Conservation (phyloP, 2,113 vertebrate genomes). For the Neodon shergylaensis region DNA sequence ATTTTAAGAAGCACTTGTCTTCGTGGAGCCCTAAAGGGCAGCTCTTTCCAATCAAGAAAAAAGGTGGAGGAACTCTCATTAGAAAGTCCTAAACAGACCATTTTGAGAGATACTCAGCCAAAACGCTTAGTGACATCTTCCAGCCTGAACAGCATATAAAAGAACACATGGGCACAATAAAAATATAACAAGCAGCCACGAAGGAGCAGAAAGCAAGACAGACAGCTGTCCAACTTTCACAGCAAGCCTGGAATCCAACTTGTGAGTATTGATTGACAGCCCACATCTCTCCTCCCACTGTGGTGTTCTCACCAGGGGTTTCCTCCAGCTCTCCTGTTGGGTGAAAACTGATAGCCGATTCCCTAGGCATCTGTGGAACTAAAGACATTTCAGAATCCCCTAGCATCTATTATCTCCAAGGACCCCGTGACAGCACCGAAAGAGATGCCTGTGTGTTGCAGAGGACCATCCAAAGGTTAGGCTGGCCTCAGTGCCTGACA, state of each 20-base stretch:
- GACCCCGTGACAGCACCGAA: neutral
- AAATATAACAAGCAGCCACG: constrained; percentile 57
- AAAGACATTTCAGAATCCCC: neutral
- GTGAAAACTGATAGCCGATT: neutral
- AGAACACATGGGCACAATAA: constrained; percentile 60
- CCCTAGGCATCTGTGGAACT: neutral
- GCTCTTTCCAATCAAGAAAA: constrained; percentile 43
- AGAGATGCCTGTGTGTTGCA: neutral
- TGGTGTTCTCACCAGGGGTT: neutral
- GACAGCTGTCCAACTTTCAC: constrained; percentile 58
- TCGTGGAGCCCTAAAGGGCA: neutral
- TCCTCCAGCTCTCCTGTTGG: neutral
- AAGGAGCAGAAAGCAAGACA: constrained; percentile 58
- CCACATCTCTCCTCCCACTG: neutral
- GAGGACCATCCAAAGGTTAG: neutral
- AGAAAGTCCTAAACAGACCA: constrained; percentile 50
- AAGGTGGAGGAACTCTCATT: neutral
- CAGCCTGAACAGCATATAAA: constrained; percentile 62
- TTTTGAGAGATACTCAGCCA: constrained; percentile 64
- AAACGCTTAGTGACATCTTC: constrained; percentile 70
- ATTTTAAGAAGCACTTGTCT: constrained; percentile 21
- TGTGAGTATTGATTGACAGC: constrained; percentile 27
- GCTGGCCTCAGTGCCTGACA: neutral
- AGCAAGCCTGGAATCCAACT: constrained; percentile 11
- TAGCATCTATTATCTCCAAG: neutral